Evolutionary conservation across 2,797 vertebrate species (phyloP), one percentile per base, ranked within the genome.

Genomic region (Arctocebus calabarensis): DNA sequence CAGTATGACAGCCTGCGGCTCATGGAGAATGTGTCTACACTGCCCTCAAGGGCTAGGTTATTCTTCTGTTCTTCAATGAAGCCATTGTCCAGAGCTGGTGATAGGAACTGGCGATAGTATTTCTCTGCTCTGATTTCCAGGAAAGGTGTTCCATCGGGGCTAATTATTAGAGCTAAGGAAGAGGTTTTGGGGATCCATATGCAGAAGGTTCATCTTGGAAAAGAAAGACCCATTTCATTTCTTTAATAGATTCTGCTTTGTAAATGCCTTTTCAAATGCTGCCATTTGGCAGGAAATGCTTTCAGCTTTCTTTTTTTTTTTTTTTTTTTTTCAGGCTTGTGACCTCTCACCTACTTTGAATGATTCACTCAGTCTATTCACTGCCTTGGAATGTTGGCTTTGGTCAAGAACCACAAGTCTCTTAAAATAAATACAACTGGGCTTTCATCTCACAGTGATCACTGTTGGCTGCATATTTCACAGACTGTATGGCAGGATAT

Each of bases 281-380:
- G 94, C 59, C 64, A 85, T 96, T 97, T 61, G 91, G 97, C 96
- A 95, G 92, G 81, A 91, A 87, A 96, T 90, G 82, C 92, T 94
- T 96, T 97, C 95, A 97, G 96, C 96, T 97, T 97, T 97, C 96
- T 55, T 92, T 98, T 94, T 61, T 95, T 91, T 74, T 29, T 43
- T 10, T 73, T 97, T 97, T 57, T 96, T 98, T 93, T 71, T 95
- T 92, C 93, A 96, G 96, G 92, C 94, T 97, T 27, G 37, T 99
- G 98, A 99, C 98, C 98, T 98, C 98, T 99, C 97, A 98, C 98
- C 98, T 97, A 98, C 96, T 99, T 99, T 97, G 93, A 97, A 86
- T 98, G 97, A 98, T 97, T 98, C 98, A 98, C 88, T 96, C 93
- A 70, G 73, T 96, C 95, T 98, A 98, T 98, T 98, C 98, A 98